phyloP scores from a whole-genome alignment of 2,797 vertebrate genomes.

The Acrossocheilus wenchowensis region DNA sequence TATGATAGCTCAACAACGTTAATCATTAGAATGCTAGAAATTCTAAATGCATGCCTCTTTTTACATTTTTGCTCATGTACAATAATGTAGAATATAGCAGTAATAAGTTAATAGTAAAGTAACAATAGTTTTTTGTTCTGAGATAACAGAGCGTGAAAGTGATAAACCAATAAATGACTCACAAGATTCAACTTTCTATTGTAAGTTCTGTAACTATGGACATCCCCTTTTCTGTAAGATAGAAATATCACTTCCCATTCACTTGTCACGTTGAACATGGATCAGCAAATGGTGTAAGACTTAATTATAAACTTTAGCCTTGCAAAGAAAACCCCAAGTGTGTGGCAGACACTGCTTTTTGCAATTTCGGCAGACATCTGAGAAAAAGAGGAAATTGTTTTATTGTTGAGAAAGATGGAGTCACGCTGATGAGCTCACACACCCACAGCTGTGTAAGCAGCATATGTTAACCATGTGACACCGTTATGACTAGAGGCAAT shows the following conservation, averaged over 20 bases:
- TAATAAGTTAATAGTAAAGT: neutral
- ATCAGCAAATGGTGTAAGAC: neutral
- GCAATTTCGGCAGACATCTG: slow-evolving; percentile 28
- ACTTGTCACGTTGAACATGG: neutral
- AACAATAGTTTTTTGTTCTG: neutral
- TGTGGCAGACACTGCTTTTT: neutral
- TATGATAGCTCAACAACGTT: neutral
- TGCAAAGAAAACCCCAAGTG: neutral
- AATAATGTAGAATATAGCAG: neutral
- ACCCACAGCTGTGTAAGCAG: neutral
- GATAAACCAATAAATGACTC: slow-evolving; percentile 1
- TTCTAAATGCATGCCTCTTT: neutral
- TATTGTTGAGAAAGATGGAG: neutral
- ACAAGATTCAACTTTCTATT: slow-evolving; percentile 31
- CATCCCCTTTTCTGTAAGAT: slow-evolving; percentile 40
- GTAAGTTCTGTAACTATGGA: neutral
- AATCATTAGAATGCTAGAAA: neutral
- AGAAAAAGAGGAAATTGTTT: slow-evolving; percentile 3
- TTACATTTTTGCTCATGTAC: neutral
- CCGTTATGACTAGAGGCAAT: neutral
- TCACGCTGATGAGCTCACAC: neutral
- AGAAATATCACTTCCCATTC: slow-evolving; percentile 35
- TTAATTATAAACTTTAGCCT: neutral
- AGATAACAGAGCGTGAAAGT: neutral
- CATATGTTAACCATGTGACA: neutral